A percentile compares a stretch with the other conserved stretches of the same genome.
These are phyloP conservation scores for Hemaris fuciformis DNA, from an alignment of 2,888 invertebrate genomes.

Conservation along the genomic window DNA sequence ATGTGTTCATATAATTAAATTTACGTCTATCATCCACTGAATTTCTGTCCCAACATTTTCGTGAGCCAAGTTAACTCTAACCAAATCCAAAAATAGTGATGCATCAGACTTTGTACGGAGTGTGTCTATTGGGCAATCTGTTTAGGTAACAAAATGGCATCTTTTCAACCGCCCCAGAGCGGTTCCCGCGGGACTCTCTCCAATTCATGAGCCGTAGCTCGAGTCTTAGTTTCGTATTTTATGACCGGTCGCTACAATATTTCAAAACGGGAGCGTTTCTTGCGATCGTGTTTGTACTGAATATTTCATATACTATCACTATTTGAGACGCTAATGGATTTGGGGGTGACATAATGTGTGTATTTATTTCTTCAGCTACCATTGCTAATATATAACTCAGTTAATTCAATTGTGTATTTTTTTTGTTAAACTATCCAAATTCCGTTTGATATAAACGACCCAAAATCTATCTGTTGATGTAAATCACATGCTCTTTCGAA, in stretches of 20 bases:
- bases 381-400: no score
- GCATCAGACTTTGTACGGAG: background rate
- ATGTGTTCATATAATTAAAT: no score
- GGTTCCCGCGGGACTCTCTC: slow-evolving; percentile 17
- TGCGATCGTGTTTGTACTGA: background rate
- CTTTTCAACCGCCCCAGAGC: background rate
- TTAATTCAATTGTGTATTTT: no score
- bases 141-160: slow-evolving; percentile 23
- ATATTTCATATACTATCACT: background rate
- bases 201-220: slow-evolving; percentile 33
- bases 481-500: no score
- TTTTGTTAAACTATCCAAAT: no score
- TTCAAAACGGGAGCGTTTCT: background rate
- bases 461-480: background rate
- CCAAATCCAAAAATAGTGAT: slow-evolving; percentile 12
- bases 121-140: slow-evolving; percentile 6
- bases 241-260: slow-evolving; percentile 18
- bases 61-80: background rate
- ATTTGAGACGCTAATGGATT: background rate
- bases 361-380: no score
- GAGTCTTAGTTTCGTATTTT: slow-evolving; percentile 31
- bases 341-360: background rate
- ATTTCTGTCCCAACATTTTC: background rate
- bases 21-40: no score
- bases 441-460: no score